phyloP scores from a whole-genome alignment of 1,140 invertebrate species.

The Bactericera cockerelli region DNA sequence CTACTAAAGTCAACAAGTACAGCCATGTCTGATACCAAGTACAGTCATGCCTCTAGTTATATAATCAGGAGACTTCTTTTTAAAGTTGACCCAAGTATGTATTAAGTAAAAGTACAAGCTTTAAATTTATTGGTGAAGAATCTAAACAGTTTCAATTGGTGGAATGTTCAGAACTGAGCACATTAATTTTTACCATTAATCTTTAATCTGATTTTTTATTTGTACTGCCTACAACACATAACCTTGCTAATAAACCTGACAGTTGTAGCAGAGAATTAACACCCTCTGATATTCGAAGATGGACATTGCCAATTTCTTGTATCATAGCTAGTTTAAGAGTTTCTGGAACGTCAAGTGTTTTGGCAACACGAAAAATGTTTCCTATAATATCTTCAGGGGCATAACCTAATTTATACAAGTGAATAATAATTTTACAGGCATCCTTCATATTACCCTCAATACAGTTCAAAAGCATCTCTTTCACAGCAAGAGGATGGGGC shows the following conservation, averaged over 20 bases:
- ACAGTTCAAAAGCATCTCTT: conserved; percentile 82
- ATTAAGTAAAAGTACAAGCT: no score
- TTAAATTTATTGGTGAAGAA: no score
- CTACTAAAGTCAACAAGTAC: no score
- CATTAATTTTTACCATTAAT: no score
- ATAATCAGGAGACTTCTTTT: no score
- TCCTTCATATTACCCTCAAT: conserved; percentile 63
- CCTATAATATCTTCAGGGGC: conserved; percentile 90
- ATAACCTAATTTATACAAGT: conserved; percentile 86
- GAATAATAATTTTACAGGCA: conserved; percentile 73
- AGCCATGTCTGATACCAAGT: no score
- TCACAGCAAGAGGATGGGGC: conserved; percentile 87
- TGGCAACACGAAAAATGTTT: conserved; percentile 87
- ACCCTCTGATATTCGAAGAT: conserved; percentile 81
- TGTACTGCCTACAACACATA: conserved; percentile 38
- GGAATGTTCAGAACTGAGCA: no score
- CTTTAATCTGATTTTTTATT: neutral
- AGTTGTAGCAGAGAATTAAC: conserved; percentile 75
- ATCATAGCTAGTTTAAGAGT: conserved; percentile 52
- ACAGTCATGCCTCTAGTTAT: no score
- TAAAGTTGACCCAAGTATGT: no score
- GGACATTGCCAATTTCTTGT: conserved; percentile 82
- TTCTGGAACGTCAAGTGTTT: conserved; percentile 68
- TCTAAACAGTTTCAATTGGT: no score
- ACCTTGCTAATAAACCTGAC: conserved; percentile 65